Conservation (phyloP, 2,113 vertebrate species). For the Guaruba guarouba region DNA sequence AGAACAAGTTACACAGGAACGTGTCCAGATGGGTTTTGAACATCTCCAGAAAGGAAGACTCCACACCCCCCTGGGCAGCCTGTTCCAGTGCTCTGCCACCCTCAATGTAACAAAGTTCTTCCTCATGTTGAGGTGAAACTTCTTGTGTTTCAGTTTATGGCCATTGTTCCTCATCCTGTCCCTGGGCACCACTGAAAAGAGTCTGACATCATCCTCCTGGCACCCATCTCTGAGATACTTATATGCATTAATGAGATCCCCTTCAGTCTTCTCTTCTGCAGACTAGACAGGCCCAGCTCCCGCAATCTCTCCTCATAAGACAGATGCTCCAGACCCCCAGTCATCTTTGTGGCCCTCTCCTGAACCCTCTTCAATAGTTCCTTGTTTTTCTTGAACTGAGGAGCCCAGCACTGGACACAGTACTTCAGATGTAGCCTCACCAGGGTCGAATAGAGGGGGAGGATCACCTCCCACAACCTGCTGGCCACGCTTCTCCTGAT, state of each 20-base stretch:
- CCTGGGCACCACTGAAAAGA: not conserved
- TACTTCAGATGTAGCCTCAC: not conserved
- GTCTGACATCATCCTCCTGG: not conserved
- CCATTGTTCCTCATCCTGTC: not conserved
- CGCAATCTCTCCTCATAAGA: not conserved
- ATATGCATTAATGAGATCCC: not conserved
- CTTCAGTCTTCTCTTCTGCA: not conserved
- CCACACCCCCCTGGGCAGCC: not conserved
- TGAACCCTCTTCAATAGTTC: not conserved
- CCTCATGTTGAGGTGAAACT: not conserved
- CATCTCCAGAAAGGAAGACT: not conserved
- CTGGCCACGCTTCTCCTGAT: not conserved
- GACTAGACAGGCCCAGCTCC: not conserved
- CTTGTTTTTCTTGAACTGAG: not conserved
- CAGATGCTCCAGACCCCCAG: not conserved
- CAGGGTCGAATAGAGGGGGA: not conserved
- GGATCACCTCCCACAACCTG: not conserved
- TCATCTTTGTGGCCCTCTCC: not conserved
- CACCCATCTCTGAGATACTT: not conserved
- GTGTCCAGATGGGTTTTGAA: not conserved
- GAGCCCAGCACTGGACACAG: not conserved
- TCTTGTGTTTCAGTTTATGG: not conserved
- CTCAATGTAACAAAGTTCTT: not conserved
- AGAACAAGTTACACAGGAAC: not conserved
- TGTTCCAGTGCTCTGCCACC: not conserved